Evolutionary conservation across 2,797 vertebrate species (phyloP).

Genomic region (Catharus ustulatus): DNA sequence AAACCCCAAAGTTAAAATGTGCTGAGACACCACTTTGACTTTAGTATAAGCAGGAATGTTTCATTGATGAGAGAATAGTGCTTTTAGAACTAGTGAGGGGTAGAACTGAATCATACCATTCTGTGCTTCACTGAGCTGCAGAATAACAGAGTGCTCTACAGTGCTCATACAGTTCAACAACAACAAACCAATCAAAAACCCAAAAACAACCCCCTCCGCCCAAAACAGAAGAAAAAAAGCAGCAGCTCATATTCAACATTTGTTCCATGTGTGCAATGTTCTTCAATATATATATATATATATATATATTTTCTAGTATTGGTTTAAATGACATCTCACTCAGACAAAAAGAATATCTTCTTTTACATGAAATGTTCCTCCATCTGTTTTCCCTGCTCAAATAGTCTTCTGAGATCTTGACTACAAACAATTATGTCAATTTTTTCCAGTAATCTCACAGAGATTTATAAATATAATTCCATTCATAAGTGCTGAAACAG

Average conservation of each 20-base stretch:
- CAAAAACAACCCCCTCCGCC: rapidly evolving
- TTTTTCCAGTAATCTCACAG: neutral
- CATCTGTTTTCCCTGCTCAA: neutral
- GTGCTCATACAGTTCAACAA: neutral
- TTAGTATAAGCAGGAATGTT: neutral
- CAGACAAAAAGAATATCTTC: neutral
- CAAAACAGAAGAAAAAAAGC: rapidly evolving
- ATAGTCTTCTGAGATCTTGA: neutral
- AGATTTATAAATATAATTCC: neutral
- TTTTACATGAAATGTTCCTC: rapidly evolving
- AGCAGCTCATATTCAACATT: neutral
- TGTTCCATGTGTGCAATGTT: neutral
- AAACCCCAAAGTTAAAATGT: neutral
- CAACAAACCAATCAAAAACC: neutral
- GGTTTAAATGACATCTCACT: neutral
- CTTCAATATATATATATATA: neutral
- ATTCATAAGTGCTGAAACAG: neutral
- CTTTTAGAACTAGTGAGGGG: neutral
- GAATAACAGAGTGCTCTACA: neutral
- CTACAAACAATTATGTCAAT: neutral
- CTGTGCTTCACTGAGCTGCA: neutral
- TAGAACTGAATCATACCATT: neutral
- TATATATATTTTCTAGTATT: neutral
- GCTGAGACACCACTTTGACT: neutral
- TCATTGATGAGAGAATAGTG: neutral